Base-by-base conservation (phyloP, 2,888 invertebrate genomes). In the Geotrupes spiniger region DNA sequence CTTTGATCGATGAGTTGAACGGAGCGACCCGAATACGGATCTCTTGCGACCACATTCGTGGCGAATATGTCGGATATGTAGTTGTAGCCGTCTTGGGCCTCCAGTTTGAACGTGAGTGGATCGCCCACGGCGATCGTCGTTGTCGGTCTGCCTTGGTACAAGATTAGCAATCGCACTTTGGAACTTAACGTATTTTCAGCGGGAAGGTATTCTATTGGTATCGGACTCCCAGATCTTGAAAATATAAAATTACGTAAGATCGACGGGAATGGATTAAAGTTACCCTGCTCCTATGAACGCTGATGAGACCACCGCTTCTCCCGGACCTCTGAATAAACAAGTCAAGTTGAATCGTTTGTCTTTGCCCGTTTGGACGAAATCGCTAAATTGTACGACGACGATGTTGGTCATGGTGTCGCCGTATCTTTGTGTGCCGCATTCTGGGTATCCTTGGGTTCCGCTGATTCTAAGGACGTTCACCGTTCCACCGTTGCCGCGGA, bases 391-490 rank as follows among this genome's bases (percentile, higher is more conserved):
- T 0, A 94, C 92, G 12, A 93, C 92, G 3, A 92, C 91, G 56
- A 94, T 93, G 66, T 93, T 94, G 49, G 93, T 93, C 84, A 93
- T 87, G 2, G 92, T 91, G 65, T 94, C 93, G 2, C 91, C 92
- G 63, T 89, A 92, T 49, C 73, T 59, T 68, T 91, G 89, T 2
- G 93, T 93, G 36, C 93, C 93, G 72, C 93, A 93, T 72, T 93
- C 91, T 0, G 93, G 93, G 71, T 92, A 92, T n/a, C 92, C 92
- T 70, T 91, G 90, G 1, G 90, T 86, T 10, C 92, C 92, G 61
- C 90, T 89, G 46, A 94, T 92, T 48, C 91, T 79, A 10, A 94
- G 73, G 1, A 88, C 89, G 62, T 92, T 92, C 1, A 83, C 81
- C 0, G 85, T 87, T 6, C 90, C 92, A 4, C 93, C 93, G 63